A percentile compares a stretch with the other conserved stretches of the same genome.
These are phyloP conservation scores for Ramphastos sulfuratus DNA, from an alignment of 2,113 vertebrate species.

Conservation along the genomic window DNA sequence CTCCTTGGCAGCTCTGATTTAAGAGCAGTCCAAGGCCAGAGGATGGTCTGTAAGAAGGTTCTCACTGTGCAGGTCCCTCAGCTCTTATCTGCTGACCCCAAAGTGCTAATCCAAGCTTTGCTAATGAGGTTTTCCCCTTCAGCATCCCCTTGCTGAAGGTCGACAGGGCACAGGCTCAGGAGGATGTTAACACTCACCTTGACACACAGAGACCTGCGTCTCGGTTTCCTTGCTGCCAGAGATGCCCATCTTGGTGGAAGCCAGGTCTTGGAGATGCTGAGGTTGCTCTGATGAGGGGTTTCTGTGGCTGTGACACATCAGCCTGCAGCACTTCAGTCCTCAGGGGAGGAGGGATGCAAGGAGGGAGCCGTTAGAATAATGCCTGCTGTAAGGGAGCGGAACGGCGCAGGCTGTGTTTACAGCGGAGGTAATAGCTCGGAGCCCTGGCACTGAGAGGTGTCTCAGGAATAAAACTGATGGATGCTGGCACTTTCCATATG, in stretches of 20 bases:
- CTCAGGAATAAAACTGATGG: background rate
- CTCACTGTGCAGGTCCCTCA: background rate
- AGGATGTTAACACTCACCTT: background rate
- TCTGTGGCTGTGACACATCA: fast-evolving
- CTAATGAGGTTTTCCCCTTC: background rate
- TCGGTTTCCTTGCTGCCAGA: background rate
- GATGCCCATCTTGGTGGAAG: fast-evolving
- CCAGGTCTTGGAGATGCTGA: background rate
- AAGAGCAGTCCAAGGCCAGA: background rate
- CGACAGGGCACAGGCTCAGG: slow-evolving; percentile 11
- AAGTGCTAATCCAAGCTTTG: background rate
- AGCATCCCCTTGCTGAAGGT: background rate
- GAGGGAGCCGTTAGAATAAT: background rate
- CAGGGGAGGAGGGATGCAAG: background rate
- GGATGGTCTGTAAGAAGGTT: background rate
- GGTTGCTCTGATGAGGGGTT: background rate
- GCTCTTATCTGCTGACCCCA: background rate
- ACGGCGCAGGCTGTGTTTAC: background rate
- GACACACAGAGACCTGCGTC: background rate
- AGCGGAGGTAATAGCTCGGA: background rate
- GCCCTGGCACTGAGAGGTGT: background rate
- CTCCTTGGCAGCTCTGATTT: background rate
- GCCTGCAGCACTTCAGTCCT: background rate
- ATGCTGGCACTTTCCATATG: fast-evolving
- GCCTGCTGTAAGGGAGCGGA: background rate